Evolutionary conservation across 2,888 invertebrate genomes (phyloP), one percentile per base, ranked within the genome.

Genomic region (Linnaemya vulpina): DNA sequence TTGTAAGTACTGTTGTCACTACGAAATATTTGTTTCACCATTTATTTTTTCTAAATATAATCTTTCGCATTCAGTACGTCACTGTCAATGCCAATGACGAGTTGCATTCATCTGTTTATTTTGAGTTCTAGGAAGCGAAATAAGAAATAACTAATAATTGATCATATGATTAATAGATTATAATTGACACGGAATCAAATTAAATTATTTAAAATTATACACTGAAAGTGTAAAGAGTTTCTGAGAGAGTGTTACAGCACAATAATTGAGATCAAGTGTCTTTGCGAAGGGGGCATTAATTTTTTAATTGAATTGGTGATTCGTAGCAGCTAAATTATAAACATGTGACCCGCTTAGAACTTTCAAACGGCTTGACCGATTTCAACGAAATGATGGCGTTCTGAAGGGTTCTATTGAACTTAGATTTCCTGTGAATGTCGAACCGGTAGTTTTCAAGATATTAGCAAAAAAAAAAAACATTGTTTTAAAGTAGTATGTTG

Each of bases 71-170:
- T 68, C 1, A 71, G 75, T 65, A 80, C 79, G 84, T 84, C 83
- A 84, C 11, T 84, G 63, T 65, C 79, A 79, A 71, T 84, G 84
- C 63, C 79, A 84, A 70, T 75, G 70, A 78, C 62, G 65, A 60
- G 25, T 71, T 30, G 15, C 25, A 49, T 30, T 25, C 17, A 22
- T 49, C 67, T 73, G 58, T 65, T 76, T 70, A 43, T 67, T 68
- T 53, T 11, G n/a, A 53, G 15, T 55, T 49, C 68, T 65, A 73
- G 55, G 49, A 73, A 68, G 38, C 38, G 22, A 46, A 58, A 13
- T 17, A 4, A 11, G 10, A 74, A 51, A 22, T 22, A 73, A 46
- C 15, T 43, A 25, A n/a, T 11, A 35, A 67, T 2, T 35, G 30
- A 67, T 35, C 35, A 17, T 49, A 17, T 49, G n/a, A 17, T 49